Conservation (phyloP, 2,888 invertebrate species). For the Disparrhopalites patrizii region DNA sequence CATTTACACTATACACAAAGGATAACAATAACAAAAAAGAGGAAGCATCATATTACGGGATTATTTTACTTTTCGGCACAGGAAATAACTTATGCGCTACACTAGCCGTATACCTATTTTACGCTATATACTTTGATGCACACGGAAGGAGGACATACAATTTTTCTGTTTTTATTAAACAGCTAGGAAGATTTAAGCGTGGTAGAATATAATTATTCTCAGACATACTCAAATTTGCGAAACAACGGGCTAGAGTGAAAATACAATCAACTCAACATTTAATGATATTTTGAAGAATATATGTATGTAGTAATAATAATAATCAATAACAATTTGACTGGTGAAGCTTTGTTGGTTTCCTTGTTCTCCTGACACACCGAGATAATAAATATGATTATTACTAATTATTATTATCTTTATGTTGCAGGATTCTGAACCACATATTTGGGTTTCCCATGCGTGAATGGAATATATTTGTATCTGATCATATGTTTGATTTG, state of each 20-base stretch:
- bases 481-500: constrained; percentile 99
- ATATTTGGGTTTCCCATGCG: constrained; percentile 95
- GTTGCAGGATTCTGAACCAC: constrained; percentile 53
- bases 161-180: too few species aligned
- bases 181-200: too few species aligned
- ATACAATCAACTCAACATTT: not conserved
- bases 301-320: not conserved
- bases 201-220: too few species aligned
- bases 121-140: too few species aligned
- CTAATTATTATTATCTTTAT: not conserved
- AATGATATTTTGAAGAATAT: not conserved
- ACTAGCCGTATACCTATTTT: too few species aligned
- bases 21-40: not conserved
- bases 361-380: too few species aligned
- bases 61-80: too few species aligned
- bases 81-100: too few species aligned
- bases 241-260: not conserved
- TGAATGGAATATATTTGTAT: constrained; percentile 98
- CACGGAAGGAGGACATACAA: too few species aligned
- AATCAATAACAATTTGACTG: not conserved
- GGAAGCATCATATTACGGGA: not conserved
- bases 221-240: too few species aligned
- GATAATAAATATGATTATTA: not conserved
- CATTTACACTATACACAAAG: not conserved
- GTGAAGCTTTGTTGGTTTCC: too few species aligned